Base-by-base conservation (phyloP, 2,797 vertebrate genomes). In the Selene dorsalis region DNA sequence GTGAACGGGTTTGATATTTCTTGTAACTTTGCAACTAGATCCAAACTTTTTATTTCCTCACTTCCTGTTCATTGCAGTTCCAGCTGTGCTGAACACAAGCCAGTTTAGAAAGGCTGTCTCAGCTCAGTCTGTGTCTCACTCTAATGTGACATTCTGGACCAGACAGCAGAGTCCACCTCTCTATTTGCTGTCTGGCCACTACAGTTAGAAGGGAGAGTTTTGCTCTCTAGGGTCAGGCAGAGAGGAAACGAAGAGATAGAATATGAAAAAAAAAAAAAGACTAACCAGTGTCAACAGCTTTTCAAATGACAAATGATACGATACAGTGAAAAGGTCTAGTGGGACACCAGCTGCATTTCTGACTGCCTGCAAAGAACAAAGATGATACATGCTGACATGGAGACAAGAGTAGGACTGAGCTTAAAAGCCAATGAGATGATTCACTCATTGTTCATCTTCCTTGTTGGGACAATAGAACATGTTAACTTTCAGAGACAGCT, bases 91-190 rank as follows among this genome's bases (percentile, higher is more conserved):
- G 85, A 80, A 77, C 68, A 39, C 65, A 69, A 57, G 83, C 89
- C 89, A 88, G 59, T 68, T 79, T 45, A 60, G 85, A 77, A 52
- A 77, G 69, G 73, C 84, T 84, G 83, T 88, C 84, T 90, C 83
- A 71, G 82, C 74, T 85, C 75, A 56, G 88, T 87, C 88, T 83
- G 82, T 48, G 35, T 88, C 88, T 89, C 92, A 90, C 88, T 89
- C 67, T 56, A 48, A 87, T 90, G 91, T 82, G 85, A 92, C 84
- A 91, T 93, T 92, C 89, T 90, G 84, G 82, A 88, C 73, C 73
- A 83, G 86, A 84, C 77, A 39, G 85, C 65, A 72, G 71, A 85
- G 74, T 82, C 64, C 77, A 76, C 17, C 83, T 75, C 81, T 70
- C 73, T 90, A 65, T 92, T 93, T 91, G 84, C 88, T 88, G 84